Conservation (phyloP, 2,113 vertebrate species). For the Potamarius usumacintae region DNA sequence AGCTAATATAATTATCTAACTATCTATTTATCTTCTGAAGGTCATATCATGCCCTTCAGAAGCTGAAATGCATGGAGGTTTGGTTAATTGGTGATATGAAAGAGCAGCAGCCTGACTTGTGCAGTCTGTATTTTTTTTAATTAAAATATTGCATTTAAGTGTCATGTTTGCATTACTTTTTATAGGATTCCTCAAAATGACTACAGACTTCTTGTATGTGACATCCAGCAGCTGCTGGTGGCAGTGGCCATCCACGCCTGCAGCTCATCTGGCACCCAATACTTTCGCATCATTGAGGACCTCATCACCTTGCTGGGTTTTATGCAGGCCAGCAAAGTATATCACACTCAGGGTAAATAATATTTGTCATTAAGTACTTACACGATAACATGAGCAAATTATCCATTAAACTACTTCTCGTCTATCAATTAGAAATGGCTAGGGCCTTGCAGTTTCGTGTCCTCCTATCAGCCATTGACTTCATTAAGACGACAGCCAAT, state of each 20-base stretch:
- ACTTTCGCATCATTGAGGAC: conserved; percentile 98
- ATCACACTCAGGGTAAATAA: conserved; percentile 84
- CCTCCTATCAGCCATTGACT: conserved; percentile 90
- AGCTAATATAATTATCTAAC: neutral
- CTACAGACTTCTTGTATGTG: conserved; percentile 89
- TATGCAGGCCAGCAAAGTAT: conserved; percentile 91
- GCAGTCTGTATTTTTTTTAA: neutral
- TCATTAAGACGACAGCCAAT: conserved; percentile 89
- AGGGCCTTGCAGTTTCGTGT: conserved; percentile 87
- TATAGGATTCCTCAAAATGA: conserved; percentile 87
- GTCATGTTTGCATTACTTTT: conserved; percentile 1
- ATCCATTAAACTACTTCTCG: neutral
- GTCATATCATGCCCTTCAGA: no score
- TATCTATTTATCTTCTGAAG: neutral
- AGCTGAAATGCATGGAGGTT: neutral
- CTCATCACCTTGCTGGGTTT: conserved; percentile 92
- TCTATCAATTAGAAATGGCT: conserved; percentile 82
- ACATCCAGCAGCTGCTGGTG: conserved; percentile 92
- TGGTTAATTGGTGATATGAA: neutral
- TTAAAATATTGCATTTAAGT: neutral
- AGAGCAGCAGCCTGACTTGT: neutral
- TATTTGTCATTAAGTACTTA: neutral
- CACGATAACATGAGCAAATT: neutral
- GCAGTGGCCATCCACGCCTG: conserved; percentile 95
- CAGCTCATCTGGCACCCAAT: conserved; percentile 94